Evolutionary conservation across 2,888 invertebrate species (phyloP), one percentile per base, ranked within the genome.

Genomic region (Tyria jacobaeae): DNA sequence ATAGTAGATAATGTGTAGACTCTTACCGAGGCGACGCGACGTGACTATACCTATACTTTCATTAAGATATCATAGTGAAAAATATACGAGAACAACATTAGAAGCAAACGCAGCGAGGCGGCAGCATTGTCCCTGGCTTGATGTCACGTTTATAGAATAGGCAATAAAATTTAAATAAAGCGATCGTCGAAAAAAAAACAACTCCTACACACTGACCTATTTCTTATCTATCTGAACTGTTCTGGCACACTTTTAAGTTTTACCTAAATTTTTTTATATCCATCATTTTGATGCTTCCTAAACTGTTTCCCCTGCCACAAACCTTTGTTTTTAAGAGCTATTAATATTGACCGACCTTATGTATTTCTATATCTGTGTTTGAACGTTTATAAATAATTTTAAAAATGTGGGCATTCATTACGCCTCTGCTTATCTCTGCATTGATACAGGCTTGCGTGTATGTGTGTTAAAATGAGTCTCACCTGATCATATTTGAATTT

Each of bases 161-260:
- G 63, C 50, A 64, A 59, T 66, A 41, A 73, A 73, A 71, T 27
- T 57, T 39, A 52, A 66, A 60, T 25, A 49, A 15, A 14, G 49
- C 15, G 48, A 50, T 59, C 53, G 39, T 41, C 50, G 48, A 15
- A 52, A 56, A n/a, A n/a, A 64, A 70, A 69, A 64, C 57, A 64
- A 53, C 66, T 57, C 69, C 69, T 57, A 77, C 78, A 35, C 66
- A 61, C 52, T 60, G 60, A 56, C 67, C 76, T 73, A 68, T 71
- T 75, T 53, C 63, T 64, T 54, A n/a, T n/a, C n/a, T 52, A 54
- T 50, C 34, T 48, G 35, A n/a, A 41, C 44, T 37, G 27, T 51
- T 41, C 53, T 27, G 25, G 55, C 27, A 51, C 27, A 53, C 15
- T 25, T 51, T 49, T 54, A 53, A 53, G 59, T 58, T 47, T 65